Evolutionary conservation across 2,797 vertebrate genomes (phyloP).

Genomic region (Sylvilagus floridanus): DNA sequence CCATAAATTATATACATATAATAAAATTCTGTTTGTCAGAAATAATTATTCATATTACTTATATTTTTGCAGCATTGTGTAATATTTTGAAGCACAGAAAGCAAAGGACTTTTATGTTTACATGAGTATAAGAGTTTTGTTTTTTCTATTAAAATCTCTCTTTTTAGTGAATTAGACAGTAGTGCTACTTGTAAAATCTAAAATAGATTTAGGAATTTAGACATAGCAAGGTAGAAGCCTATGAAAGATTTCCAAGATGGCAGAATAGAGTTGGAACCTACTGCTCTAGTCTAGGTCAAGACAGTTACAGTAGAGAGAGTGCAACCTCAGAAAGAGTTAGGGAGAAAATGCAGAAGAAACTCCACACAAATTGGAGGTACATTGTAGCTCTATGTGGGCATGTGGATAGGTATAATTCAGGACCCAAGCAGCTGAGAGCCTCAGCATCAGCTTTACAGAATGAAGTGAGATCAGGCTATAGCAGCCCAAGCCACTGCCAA

Average conservation of each 20-base stretch:
- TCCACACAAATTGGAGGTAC: too few species aligned
- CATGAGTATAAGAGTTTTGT: neutral
- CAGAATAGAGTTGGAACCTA: too few species aligned
- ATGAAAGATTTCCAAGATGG: neutral
- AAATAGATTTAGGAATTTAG: neutral
- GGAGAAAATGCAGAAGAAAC: too few species aligned
- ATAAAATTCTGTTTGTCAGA: constrained; percentile 51
- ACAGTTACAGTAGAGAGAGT: too few species aligned
- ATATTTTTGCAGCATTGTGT: constrained; percentile 56
- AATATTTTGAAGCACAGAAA: constrained; percentile 69
- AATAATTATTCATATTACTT: constrained; percentile 71
- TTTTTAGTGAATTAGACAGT: neutral
- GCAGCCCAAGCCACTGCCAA: too few species aligned
- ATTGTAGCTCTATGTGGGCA: too few species aligned
- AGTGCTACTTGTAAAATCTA: neutral
- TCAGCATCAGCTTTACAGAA: too few species aligned
- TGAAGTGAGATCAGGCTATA: too few species aligned
- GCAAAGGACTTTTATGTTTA: neutral
- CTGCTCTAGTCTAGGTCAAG: too few species aligned
- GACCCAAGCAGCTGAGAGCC: too few species aligned
- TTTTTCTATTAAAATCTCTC: neutral
- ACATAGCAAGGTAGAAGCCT: neutral
- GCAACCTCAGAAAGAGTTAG: too few species aligned
- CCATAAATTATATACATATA: constrained; percentile 72
- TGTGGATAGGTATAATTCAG: too few species aligned